Evolutionary conservation across 1,140 invertebrate genomes (phyloP), one percentile per base, ranked within the genome.

Genomic region (Parapsyche elsis): DNA sequence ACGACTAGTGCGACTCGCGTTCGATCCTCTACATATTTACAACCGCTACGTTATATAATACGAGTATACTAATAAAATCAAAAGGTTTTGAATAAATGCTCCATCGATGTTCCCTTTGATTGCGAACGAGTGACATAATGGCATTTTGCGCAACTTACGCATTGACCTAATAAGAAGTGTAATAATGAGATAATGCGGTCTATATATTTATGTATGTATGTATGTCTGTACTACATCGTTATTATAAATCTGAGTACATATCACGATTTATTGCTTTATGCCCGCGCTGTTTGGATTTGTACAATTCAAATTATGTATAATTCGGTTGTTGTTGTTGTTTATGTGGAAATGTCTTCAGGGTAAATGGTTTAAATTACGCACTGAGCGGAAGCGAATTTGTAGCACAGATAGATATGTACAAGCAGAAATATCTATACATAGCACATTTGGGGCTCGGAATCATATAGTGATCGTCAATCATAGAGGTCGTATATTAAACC

Each of bases 231-330:
- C 30, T 67, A 67, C 10, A 67, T 67, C 64, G 10, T 67, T 23
- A 67, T 67, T 67, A 67, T 67, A 26, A 24, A 53, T 2, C 30
- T 53, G 30, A 38, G 49, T 61, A 61, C 19, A 23, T 61, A 61
- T 24, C 21, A 24, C 64, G 24, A 67, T 67, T 67, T 67, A 67
- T 67, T 67, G 64, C 24, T 67, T 67, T 67, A 67, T 67, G 64
- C 64, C 14, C 12, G 16, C 10, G 24, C 9, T n/a, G 24, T 38
- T 67, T 12, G 21, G 14, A 67, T 67, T 67, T 26, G 23, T 67
- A 67, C 64, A 67, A 26, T 67, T 26, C 64, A 67, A 67, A 67
- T 67, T 67, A 61, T 23, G 59, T 61, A 61, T 61, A 61, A 61
- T 61, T 61, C 59, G 49, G 49, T 53, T 53, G 49, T 19, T 19